phyloP scores from a whole-genome alignment of 2,797 vertebrate species.

The Ctenopoma kingsleyae region DNA sequence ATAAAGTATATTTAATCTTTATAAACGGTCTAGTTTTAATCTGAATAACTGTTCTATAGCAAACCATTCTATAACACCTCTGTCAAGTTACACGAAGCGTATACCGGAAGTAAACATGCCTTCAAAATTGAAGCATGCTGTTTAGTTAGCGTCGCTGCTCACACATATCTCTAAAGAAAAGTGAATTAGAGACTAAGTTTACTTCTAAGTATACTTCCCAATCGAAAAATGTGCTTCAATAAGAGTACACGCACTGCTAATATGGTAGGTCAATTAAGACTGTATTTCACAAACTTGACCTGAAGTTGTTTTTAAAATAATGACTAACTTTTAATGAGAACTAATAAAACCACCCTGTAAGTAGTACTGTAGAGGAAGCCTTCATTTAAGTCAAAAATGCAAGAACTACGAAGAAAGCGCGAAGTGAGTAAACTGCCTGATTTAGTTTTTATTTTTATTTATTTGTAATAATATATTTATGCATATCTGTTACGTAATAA shows the following conservation, averaged over 20 bases:
- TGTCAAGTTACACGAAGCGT: not conserved
- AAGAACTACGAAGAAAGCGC: no score
- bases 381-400: not conserved
- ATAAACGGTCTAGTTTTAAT: not conserved
- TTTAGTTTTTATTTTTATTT: no score
- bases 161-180: not conserved
- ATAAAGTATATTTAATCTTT: no score
- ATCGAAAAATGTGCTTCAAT: not conserved
- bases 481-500: not conserved
- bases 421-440: no score
- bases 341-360: not conserved
- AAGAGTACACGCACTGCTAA: not conserved
- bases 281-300: not conserved
- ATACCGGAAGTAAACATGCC: not conserved
- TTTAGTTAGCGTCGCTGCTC: not conserved
- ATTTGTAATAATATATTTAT: no score
- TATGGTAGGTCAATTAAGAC: not conserved
- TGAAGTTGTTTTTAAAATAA: not conserved
- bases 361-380: no score
- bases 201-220: no score
- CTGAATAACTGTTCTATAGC: not conserved
- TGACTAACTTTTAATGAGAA: not conserved
- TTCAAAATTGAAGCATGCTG: constrained; percentile 11
- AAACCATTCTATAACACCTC: not conserved
- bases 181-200: not conserved